Percentiles rank a stretch among this genome's conserved stretches.
These are phyloP conservation scores for Archips xylosteana DNA, from an alignment of 2,888 invertebrate genomes.

Conservation along the genomic window DNA sequence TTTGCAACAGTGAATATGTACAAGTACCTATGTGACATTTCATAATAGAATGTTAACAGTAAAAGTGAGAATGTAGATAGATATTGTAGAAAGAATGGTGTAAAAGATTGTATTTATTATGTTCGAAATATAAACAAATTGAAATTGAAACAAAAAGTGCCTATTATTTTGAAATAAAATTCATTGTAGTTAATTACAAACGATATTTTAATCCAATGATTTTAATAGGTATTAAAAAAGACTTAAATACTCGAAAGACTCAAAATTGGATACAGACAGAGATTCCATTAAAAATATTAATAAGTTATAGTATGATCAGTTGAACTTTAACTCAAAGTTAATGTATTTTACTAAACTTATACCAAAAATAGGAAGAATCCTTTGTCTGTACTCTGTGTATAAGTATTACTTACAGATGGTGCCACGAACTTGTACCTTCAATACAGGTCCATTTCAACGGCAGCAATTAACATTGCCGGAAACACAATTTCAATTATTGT, in stretches of 20 bases:
- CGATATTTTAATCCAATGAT: neutral
- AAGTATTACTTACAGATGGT: no score
- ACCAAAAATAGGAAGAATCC: neutral
- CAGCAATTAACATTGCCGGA: no score
- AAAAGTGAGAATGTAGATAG: slow-evolving; percentile 53
- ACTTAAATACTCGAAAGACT: no score
- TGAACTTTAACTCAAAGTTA: neutral
- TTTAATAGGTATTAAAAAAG: no score
- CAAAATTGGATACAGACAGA: neutral
- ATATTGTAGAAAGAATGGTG: slow-evolving; percentile 45
- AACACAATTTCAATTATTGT: no score
- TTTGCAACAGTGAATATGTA: slow-evolving; percentile 77
- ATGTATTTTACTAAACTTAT: neutral
- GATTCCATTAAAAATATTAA: neutral
- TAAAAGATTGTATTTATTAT: slow-evolving; percentile 66
- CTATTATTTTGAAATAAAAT: slow-evolving; percentile 6
- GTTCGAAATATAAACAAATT: slow-evolving; percentile 63
- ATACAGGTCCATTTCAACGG: no score
- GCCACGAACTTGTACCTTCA: no score
- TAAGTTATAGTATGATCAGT: neutral
- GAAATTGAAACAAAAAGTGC: slow-evolving; percentile 42
- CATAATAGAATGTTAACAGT: slow-evolving; percentile 35
- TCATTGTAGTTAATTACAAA: neutral
- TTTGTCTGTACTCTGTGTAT: neutral
- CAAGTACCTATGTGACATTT: slow-evolving; percentile 41